phyloP scores from a whole-genome alignment of 92 coral and sea anemone genomes.

The Anthopleura xanthogrammica region DNA sequence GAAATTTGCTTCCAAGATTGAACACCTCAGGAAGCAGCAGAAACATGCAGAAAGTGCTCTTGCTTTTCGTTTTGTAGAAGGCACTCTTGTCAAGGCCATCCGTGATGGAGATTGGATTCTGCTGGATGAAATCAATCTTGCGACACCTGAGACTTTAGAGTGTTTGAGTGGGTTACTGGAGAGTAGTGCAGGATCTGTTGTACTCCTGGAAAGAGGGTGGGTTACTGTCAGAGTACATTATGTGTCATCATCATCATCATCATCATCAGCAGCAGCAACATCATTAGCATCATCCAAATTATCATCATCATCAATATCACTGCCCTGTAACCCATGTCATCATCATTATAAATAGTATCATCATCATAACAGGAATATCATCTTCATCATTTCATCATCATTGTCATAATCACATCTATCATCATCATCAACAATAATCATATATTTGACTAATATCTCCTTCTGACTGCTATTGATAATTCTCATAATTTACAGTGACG shows the following conservation, averaged over 20 bases:
- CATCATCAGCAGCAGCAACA: background rate
- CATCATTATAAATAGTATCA: background rate
- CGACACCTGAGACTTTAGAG: constrained; percentile 95
- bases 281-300: background rate
- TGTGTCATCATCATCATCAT: background rate
- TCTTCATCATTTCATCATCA: background rate
- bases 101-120: constrained; percentile 89
- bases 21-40: constrained; percentile 71
- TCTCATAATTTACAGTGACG: constrained; percentile 58
- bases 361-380: background rate
- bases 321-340: background rate
- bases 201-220: constrained; percentile 93
- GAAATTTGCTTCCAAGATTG: constrained; percentile 58
- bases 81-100: constrained; percentile 85
- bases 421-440: background rate
- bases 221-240: background rate
- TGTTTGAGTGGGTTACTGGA: constrained; percentile 95
- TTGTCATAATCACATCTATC: background rate
- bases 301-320: background rate
- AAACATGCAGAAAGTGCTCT: constrained; percentile 86
- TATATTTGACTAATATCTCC: background rate
- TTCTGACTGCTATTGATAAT: background rate
- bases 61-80: constrained; percentile 92
- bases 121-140: constrained; percentile 95
- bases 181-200: constrained; percentile 89